Evolutionary conservation across 2,888 invertebrate genomes (phyloP), one percentile per base, ranked within the genome.

Genomic region (Diloba caeruleocephala): DNA sequence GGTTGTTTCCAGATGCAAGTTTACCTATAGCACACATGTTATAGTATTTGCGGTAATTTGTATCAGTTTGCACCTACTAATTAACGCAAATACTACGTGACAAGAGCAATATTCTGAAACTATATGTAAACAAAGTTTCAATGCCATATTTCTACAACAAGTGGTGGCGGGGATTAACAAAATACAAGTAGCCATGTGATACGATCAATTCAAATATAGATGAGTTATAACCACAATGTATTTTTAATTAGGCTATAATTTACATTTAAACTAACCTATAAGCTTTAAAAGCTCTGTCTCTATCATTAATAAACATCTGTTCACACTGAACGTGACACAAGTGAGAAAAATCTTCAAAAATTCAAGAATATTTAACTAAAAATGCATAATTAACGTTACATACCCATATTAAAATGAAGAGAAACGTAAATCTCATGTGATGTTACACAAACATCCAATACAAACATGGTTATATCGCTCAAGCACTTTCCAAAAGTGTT

Each of bases 401-500:
- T 58, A 70, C 66, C n/a, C 61, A 74, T 76, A 79, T 81, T 79
- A 71, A 81, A 81, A 76, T 79, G 75, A 78, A 78, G 78, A 77
- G 77, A 81, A 81, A 81, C 75, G 71, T 74, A 71, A 75, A 73
- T 72, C 75, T 73, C 74, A 77, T 71, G 74, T 75, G 61, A 72
- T 74, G 63, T 63, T 62, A 76, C 72, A 76, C 73, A 85, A 84
- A 85, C 78, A 79, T 68, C 74, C 74, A 81, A 76, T 79, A 78
- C 82, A 77, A 81, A 85, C 79, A 82, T 76, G 80, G 72, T 81
- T 81, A 81, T 82, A 81, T 80, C 81, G 81, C 79, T 73, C 67
- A 77, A 82, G 80, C 83, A 87, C 88, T 88, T 90, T 89, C 88
- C 85, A 89, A 88, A 87, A 84, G 82, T 79, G 86, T 85, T 81